Base-by-base conservation (phyloP, 2,888 invertebrate species). In the Volucella inanis region DNA sequence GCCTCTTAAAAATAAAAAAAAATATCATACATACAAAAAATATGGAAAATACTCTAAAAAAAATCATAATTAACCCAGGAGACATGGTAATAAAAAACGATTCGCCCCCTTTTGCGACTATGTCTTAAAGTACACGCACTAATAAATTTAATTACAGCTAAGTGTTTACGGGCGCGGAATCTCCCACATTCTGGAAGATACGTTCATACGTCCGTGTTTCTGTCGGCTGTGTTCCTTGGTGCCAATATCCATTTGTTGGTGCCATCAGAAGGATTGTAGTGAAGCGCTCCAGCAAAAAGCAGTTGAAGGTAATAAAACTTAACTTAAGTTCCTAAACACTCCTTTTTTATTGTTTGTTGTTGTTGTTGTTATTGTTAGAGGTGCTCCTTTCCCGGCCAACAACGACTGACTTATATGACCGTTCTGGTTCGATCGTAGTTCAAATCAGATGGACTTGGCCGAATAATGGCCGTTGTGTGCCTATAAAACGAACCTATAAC, bases 81-180 rank as follows among this genome's bases (percentile, higher is more conserved):
- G 31, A 31, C 31, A 31, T 31, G 31, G 31, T 31, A 31, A 31
- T 31, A 31, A 31, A 31, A 31, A 31, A 31, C 2, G 31, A 31
- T 31, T 31, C 31, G 31, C 31, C 31, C 45, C 31, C 45, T 8
- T 22, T 8, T 22, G 31, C 47, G n/a, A 41, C 52, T n/a, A 15
- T 54, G 49, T 61, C 79, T 74, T 84, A n/a, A 75, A 70, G 64
- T 71, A 68, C 70, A 80, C 80, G 80, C 84, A 84, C 70, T 80
- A 80, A 76, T 84, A 84, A 80, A 84, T 84, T 84, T 84, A 80
- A 84, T 84, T 80, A 80, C 80, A 38, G 54, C 71, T 45, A 75
- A 84, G 80, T 84, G 80, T 71, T 75, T 75, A 54, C 71, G 50
- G 65, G 61, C 72, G 55, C 43, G 82, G 82, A 61, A 45, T 57